Percentiles rank a stretch among this genome's conserved stretches.
Evolutionary conservation across 2,113 vertebrate genomes (phyloP).

Genomic region (Fulmarus glacialis): DNA sequence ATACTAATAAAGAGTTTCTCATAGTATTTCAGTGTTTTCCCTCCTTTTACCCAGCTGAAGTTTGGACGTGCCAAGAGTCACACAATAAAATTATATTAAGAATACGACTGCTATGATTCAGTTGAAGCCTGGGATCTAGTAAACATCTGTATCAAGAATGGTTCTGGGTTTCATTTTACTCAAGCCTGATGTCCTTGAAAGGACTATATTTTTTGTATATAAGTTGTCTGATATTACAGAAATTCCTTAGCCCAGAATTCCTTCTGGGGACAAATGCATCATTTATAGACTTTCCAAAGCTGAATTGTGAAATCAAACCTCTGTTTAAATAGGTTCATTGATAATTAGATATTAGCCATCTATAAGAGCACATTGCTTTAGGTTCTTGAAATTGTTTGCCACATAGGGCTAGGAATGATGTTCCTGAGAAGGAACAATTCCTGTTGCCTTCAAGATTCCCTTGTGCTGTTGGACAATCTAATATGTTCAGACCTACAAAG

Average conservation of each 20-base stretch:
- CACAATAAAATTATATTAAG: background rate
- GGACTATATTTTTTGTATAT: background rate
- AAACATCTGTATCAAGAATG: background rate
- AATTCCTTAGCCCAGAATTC: background rate
- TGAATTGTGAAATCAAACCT: background rate
- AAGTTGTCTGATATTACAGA: background rate
- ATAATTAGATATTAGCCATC: background rate
- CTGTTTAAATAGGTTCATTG: background rate
- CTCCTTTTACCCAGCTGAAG: background rate
- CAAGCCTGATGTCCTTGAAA: background rate
- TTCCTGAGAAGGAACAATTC: background rate
- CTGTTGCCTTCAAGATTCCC: background rate
- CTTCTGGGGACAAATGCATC: background rate
- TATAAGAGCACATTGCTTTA: accelerated
- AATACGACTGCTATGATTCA: background rate
- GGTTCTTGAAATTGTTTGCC: background rate
- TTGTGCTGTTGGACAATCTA: background rate
- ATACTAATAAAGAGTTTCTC: background rate
- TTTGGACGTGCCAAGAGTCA: background rate
- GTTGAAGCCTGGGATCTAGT: background rate
- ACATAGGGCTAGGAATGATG: background rate
- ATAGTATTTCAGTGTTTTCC: background rate
- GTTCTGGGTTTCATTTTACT: background rate
- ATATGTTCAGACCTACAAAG: background rate
- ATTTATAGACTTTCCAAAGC: background rate